Evolutionary conservation across 2,888 invertebrate species (phyloP).

Genomic region (Phyllotreta striolata): DNA sequence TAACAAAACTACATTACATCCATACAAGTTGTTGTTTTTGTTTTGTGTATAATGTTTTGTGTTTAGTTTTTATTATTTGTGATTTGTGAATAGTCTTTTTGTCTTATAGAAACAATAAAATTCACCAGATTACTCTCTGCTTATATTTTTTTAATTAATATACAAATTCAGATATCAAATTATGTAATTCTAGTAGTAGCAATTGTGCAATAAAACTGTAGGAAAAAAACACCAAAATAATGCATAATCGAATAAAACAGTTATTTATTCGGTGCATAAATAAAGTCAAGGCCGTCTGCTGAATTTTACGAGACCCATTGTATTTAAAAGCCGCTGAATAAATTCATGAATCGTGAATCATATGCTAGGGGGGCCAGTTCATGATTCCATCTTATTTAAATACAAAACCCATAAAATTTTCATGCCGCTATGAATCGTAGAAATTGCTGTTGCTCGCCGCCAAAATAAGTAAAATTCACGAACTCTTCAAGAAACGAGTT

Average conservation of each 20-base stretch:
- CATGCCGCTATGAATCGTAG: too few relatives aligned
- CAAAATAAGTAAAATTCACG: too few relatives aligned
- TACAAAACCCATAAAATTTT: too few relatives aligned
- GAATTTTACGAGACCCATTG: slow-evolving; percentile 2
- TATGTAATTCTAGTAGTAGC: slow-evolving; percentile 5
- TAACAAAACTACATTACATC: slow-evolving; percentile 24
- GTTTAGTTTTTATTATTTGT: slow-evolving; percentile 19
- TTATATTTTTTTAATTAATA: background rate
- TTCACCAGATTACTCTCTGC: slow-evolving; percentile 13
- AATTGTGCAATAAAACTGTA: background rate
- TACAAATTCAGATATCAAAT: background rate
- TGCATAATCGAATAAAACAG: too few relatives aligned
- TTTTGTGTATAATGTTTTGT: slow-evolving; percentile 14
- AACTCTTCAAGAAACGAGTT: too few relatives aligned
- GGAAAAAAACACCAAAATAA: too few relatives aligned
- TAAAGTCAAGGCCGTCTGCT: background rate
- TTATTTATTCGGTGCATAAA: background rate
- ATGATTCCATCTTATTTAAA: background rate
- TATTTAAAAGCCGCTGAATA: background rate
- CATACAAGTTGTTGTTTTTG: slow-evolving; percentile 29
- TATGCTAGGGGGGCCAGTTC: background rate
- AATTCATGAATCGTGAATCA: background rate
- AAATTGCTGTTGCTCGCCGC: too few relatives aligned
- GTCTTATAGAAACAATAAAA: slow-evolving; percentile 9
- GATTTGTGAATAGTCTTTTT: slow-evolving; percentile 2